Evolutionary conservation across 2,888 invertebrate genomes (phyloP).

Genomic region (Pharmacophagus antenor): DNA sequence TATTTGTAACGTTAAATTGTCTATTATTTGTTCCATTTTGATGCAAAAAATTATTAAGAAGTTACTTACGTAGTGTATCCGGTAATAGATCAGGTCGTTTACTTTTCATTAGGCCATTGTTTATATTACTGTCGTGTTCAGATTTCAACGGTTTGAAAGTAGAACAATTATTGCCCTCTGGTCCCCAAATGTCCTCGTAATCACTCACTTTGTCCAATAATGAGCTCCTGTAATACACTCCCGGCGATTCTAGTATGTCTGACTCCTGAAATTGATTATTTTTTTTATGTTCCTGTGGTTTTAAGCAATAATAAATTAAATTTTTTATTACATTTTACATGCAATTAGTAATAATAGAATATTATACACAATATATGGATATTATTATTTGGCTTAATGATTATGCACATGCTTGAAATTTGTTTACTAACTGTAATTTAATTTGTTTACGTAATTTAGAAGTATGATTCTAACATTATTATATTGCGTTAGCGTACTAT

Average conservation of each 20-base stretch:
- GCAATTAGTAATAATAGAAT: constrained; percentile 28
- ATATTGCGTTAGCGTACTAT: constrained; percentile 30
- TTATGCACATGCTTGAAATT: constrained; percentile 24
- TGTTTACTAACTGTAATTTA: constrained; percentile 17
- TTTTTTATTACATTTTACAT: constrained; percentile 20
- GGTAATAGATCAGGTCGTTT: constrained; percentile 83
- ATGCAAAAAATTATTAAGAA: constrained; percentile 13
- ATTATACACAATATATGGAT: constrained; percentile 24
- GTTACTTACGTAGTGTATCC: constrained; percentile 78
- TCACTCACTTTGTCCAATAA: constrained; percentile 96
- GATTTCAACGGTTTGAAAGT: constrained; percentile 71
- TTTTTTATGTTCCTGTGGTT: not conserved
- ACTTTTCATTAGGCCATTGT: constrained; percentile 77
- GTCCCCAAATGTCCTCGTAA: constrained; percentile 96
- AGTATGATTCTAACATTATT: constrained; percentile 20
- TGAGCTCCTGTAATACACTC: constrained; percentile 91
- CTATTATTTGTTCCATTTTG: not conserved
- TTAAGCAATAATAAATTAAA: not conserved
- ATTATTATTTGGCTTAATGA: constrained; percentile 13
- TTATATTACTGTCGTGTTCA: constrained; percentile 64
- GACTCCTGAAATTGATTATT: constrained; percentile 82
- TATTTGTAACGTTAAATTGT: not conserved
- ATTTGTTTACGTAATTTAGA: too few relatives aligned
- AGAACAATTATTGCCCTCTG: constrained; percentile 77
- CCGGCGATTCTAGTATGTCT: constrained; percentile 91